Base-by-base conservation (phyloP, 1,140 invertebrate genomes). In the Holcopasites calliopsidis region DNA sequence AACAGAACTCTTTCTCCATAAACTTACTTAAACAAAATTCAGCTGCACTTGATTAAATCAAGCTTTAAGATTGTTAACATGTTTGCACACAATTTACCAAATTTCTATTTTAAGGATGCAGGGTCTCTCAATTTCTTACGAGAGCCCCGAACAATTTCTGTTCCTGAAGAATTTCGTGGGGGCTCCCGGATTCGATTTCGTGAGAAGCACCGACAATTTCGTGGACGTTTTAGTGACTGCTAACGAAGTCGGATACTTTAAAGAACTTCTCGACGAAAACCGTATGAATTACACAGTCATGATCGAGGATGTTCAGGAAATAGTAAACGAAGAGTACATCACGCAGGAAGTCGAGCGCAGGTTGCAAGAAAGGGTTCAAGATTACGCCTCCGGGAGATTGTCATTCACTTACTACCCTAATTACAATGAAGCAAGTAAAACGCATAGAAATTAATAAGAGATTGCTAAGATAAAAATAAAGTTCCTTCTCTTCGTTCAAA, bases 41-140 rank as follows among this genome's bases (percentile, higher is more conserved):
- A 18, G n/a, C 38, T 2, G 2, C 13, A 31, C 3, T n/a, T 11
- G 4, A 21, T 4, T 1, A 6, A 6, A 4, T 40, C 0, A 16
- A 2, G 13, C 31, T 31, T 35, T 0, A 47, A 47, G 6, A 44
- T 8, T 18, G 42, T 8, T 13, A 47, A 47, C n/a, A n/a, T n/a
- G n/a, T n/a, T n/a, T n/a, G n/a, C 13, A 18, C 11, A n/a, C 8
- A 3, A 47, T 18, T 4, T 28, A 2, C 26, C 31, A 49, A 40
- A 40, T 58, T 68, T 18, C 18, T 23, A n/a, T n/a, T n/a, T n/a
- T n/a, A n/a, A 85, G 84, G 3, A 84, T 84, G 80, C 79, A 85
- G 31, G 50, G 54, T 1, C 52, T 82, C 1, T 50, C 16, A 8
- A 49, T 84, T 35, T 64, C 21, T 0, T 79, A 69, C 38, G 44